Percentiles rank a stretch among this genome's conserved stretches.
These are phyloP conservation scores for Notothenia coriiceps DNA, from an alignment of 2,113 vertebrate species.

Conservation along the genomic window DNA sequence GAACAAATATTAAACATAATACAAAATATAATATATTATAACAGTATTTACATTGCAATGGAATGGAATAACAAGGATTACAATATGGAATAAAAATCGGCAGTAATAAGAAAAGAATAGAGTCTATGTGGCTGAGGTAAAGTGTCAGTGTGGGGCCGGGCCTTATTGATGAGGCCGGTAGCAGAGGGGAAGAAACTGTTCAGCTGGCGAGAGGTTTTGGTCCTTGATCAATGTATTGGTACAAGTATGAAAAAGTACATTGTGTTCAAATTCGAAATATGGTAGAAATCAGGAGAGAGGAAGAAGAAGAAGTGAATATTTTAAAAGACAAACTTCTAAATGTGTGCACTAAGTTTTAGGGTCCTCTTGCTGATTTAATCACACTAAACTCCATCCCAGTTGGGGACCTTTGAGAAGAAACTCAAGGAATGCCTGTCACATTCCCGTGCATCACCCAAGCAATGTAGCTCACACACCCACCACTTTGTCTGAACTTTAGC, in stretches of 20 bases:
- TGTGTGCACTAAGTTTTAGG: neutral
- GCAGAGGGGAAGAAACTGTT: no score
- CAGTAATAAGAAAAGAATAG: no score
- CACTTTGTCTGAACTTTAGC: slow-evolving; percentile 55
- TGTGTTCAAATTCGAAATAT: neutral
- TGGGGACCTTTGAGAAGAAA: slow-evolving; percentile 22
- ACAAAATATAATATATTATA: no score
- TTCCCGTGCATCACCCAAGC: slow-evolving; percentile 36
- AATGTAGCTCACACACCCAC: slow-evolving; percentile 32
- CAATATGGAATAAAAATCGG: no score
- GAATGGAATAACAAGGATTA: no score
- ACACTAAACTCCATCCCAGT: slow-evolving; percentile 30
- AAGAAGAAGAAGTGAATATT: neutral
- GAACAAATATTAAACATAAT: no score
- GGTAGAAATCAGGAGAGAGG: neutral
- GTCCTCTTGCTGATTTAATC: neutral
- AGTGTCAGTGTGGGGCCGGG: no score
- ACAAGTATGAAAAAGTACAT: neutral
- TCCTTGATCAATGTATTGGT: no score
- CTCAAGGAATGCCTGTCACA: slow-evolving; percentile 36
- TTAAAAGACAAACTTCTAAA: neutral
- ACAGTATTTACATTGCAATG: no score
- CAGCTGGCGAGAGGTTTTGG: no score
- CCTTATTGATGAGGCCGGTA: no score
- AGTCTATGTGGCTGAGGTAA: no score